Evolutionary conservation across 2,797 vertebrate species (phyloP).

Genomic region (Scarus forsteni): DNA sequence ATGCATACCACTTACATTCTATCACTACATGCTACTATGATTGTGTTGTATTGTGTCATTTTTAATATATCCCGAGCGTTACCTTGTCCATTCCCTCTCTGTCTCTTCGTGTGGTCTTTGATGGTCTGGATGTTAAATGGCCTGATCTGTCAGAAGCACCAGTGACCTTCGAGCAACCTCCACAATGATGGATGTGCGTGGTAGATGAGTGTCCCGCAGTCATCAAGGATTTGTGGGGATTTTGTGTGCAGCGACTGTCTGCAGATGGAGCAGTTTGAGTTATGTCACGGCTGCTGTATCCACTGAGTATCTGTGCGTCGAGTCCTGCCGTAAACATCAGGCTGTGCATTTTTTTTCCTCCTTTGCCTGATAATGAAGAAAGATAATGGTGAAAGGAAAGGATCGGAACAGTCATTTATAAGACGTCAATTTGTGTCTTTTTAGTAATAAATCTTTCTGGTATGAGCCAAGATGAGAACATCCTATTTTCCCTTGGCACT

Average conservation of each 20-base stretch:
- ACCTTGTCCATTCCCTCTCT: neutral
- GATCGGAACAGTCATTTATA: conserved; percentile 62
- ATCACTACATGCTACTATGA: no score
- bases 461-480: conserved; percentile 64
- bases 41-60: no score
- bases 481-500: conserved; percentile 64
- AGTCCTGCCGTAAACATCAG: conserved; percentile 56
- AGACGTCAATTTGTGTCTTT: conserved; percentile 77
- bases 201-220: conserved; percentile 50
- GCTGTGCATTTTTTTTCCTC: neutral
- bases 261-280: conserved; percentile 60
- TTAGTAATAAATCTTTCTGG: conserved; percentile 71
- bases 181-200: conserved; percentile 55
- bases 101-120: conserved; percentile 8
- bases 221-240: conserved; percentile 63
- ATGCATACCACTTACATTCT: no score
- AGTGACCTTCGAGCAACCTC: conserved; percentile 55
- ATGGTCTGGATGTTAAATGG: conserved; percentile 18
- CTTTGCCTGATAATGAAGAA: conserved; percentile 62
- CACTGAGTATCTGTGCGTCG: conserved; percentile 26
- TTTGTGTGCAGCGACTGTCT: conserved; percentile 57
- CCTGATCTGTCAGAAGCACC: conserved; percentile 40
- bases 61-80: no score
- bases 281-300: conserved; percentile 53
- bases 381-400: conserved; percentile 49